Base-by-base conservation (phyloP, 2,113 vertebrate genomes). In the Hippocampus barbouri region DNA sequence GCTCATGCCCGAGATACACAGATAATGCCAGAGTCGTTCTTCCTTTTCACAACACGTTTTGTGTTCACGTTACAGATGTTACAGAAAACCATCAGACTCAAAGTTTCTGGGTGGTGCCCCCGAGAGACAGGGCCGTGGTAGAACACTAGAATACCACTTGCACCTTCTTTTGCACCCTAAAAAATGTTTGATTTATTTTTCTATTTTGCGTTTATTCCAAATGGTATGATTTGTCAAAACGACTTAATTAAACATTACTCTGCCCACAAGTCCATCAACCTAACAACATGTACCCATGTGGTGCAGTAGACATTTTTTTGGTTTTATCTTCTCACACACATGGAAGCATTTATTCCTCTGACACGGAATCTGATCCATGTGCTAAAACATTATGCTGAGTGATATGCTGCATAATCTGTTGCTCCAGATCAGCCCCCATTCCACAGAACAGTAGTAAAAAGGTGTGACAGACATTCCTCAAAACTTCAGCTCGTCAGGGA, bases 391-490 rank as follows among this genome's bases (percentile, higher is more conserved):
- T 54, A 49, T 49, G 76, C 49, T 67, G 61, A 69, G 79, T 54
- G 40, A 56, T 62, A 40, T 41, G 34, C 34, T 57, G 57, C 62
- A 69, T 71, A 70, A 81, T 62, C 70, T 63, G 38, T 77, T 79
- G 75, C 75, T 79, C 57, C 72, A 79, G 71, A 72, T 25, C n/a
- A 16, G 60, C 54, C 23, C 51, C 66, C 38, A 23, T 14, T 67
- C 67, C 61, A 75, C 56, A 66, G 69, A 87, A 81, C 82, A 74
- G 76, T 82, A 81, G 85, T 85, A 73, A 77, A 77, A 82, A 57
- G 71, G 64, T 66, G 63, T 74, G 70, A 78, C 49, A 8, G 67
- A 68, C 73, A 73, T 79, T 72, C 60, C 71, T 82, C 10, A 65
- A 51, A 71, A 62, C 72, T 68, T n/a, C 25, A 54, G 61, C 70